Percentiles rank a stretch among this genome's conserved stretches.
Conservation (phyloP, 2,888 invertebrate genomes). For the Drosophila nr. perissopoda region DNA sequence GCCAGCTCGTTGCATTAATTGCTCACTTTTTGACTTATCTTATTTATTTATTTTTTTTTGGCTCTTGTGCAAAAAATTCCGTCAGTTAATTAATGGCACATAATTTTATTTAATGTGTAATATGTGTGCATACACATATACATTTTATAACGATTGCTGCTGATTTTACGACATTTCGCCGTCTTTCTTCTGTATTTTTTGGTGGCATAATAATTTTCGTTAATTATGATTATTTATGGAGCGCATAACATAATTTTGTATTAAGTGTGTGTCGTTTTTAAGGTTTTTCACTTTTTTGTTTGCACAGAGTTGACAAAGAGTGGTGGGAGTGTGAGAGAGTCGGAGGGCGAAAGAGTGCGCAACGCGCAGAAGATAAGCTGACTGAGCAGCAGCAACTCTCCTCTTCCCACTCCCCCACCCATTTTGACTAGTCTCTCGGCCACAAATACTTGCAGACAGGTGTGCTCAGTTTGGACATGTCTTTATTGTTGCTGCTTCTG, state of each 20-base stretch:
- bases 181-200: slow-evolving; percentile 8
- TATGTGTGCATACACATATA: neutral
- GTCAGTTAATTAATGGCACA: slow-evolving; percentile 9
- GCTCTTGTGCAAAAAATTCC: neutral
- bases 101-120: slow-evolving; percentile 29
- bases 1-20: slow-evolving; percentile 40
- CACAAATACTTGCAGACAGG: slow-evolving; percentile 54
- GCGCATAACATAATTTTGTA: slow-evolving; percentile 51
- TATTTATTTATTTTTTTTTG: slow-evolving; percentile 2
- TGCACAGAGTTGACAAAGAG: slow-evolving; percentile 41
- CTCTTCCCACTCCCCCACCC: neutral
- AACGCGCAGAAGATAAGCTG: slow-evolving; percentile 51
- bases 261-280: slow-evolving; percentile 36
- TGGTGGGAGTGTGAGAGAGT: slow-evolving; percentile 19
- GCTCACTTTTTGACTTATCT: slow-evolving; percentile 18
- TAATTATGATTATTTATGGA: slow-evolving; percentile 56
- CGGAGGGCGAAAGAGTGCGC: slow-evolving; percentile 38
- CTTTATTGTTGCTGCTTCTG: slow-evolving; percentile 33
- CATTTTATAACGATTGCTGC: slow-evolving; percentile 16
- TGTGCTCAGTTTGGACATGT: slow-evolving; percentile 37
- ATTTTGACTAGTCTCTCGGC: slow-evolving; percentile 8
- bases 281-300: slow-evolving; percentile 29
- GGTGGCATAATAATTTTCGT: slow-evolving; percentile 34
- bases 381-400: slow-evolving; percentile 41
- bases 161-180: slow-evolving; percentile 15